A percentile compares a stretch with the other conserved stretches of the same genome.
Evolutionary conservation across 1,140 invertebrate genomes (phyloP).

Genomic region (Aphelenchoides besseyi): DNA sequence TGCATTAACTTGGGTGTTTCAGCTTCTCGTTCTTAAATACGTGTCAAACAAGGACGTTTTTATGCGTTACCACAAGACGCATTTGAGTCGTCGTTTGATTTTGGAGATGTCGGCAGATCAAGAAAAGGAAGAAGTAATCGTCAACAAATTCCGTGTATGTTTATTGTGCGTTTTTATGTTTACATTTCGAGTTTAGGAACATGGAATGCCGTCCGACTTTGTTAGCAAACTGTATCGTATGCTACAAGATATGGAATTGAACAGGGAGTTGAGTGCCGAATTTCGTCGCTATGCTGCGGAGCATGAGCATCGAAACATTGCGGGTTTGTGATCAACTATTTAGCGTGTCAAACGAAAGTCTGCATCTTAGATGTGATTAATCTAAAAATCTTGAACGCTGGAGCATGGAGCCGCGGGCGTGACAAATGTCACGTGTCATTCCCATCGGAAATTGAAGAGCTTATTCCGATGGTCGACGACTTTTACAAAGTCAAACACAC

Average conservation of each 20-base stretch:
- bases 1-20: slow-evolving; percentile 52
- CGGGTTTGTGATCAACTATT: background rate
- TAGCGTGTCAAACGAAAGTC: too few species aligned
- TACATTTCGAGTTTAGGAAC: slow-evolving; percentile 65
- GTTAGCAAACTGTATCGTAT: slow-evolving; percentile 91
- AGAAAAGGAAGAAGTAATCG: slow-evolving; percentile 99
- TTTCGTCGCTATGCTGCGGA: slow-evolving; percentile 53
- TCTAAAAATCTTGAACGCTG: slow-evolving; percentile 89
- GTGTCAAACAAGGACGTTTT: slow-evolving; percentile 99
- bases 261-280: slow-evolving; percentile 67
- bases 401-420: slow-evolving; percentile 85
- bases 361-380: slow-evolving; percentile 65
- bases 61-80: slow-evolving; percentile 98
- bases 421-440: slow-evolving; percentile 90
- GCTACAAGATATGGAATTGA: slow-evolving; percentile 97
- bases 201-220: slow-evolving; percentile 98
- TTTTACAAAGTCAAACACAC: slow-evolving; percentile 78
- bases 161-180: slow-evolving; percentile 15
- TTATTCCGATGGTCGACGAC: slow-evolving; percentile 85
- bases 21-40: slow-evolving; percentile 92
- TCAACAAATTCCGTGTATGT: slow-evolving; percentile 69
- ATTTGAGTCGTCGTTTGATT: slow-evolving; percentile 89
- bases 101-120: slow-evolving; percentile 94
- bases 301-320: background rate
- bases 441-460: slow-evolving; percentile 93